phyloP scores from a whole-genome alignment of 2,888 invertebrate species.

The Odontocolon sp. region DNA sequence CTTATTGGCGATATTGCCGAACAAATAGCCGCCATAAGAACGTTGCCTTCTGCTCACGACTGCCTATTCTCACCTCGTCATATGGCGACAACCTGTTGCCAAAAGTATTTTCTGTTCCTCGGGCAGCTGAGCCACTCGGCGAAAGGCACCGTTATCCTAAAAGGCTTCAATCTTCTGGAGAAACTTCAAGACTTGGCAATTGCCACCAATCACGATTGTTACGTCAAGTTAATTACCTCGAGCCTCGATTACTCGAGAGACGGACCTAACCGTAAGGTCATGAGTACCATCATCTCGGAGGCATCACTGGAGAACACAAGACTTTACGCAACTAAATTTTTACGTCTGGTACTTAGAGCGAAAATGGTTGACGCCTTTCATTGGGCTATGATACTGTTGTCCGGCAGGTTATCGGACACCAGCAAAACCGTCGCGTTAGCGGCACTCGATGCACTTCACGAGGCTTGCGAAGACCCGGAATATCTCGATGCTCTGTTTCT shows the following conservation, averaged over 20 bases:
- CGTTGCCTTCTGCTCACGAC: constrained; percentile 90
- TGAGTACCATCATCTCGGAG: constrained; percentile 83
- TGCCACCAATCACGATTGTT: constrained; percentile 93
- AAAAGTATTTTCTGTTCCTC: constrained; percentile 96
- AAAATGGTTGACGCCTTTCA: constrained; percentile 88
- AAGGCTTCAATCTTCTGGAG: constrained; percentile 81
- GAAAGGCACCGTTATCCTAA: constrained; percentile 87
- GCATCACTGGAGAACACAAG: constrained; percentile 83
- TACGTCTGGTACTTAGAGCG: constrained; percentile 92
- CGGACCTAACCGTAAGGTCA: constrained; percentile 86
- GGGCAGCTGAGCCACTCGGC: constrained; percentile 91
- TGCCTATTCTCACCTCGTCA: constrained; percentile 94
- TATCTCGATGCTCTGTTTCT: constrained; percentile 73
- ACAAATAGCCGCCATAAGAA: constrained; percentile 88
- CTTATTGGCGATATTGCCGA: constrained; percentile 90
- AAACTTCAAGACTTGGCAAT: constrained; percentile 89
- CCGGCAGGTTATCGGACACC: constrained; percentile 92
- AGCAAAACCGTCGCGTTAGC: constrained; percentile 90
- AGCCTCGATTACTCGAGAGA: constrained; percentile 93
- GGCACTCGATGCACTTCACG: constrained; percentile 92
- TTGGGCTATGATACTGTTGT: constrained; percentile 94
- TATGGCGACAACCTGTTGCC: constrained; percentile 94
- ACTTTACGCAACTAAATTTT: constrained; percentile 95
- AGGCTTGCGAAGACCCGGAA: constrained; percentile 92
- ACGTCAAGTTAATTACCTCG: constrained; percentile 96